Conservation (phyloP, 2,797 vertebrate genomes). For the Tenualosa ilisha region DNA sequence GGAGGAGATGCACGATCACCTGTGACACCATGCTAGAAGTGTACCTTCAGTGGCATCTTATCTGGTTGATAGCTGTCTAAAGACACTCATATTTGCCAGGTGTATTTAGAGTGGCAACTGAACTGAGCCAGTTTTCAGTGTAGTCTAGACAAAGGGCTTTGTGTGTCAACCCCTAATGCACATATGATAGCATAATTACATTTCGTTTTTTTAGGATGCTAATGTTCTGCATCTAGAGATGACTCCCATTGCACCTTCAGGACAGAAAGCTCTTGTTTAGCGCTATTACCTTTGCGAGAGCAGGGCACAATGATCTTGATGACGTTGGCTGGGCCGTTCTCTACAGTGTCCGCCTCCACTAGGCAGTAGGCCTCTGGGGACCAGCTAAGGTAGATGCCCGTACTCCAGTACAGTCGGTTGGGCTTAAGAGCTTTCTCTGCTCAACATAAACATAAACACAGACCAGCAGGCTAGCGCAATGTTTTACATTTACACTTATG, state of each 20-base stretch:
- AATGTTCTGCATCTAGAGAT: not conserved
- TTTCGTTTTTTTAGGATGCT: not conserved
- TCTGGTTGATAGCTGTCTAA: not conserved
- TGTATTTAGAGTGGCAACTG: not conserved
- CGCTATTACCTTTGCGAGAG: conserved; percentile 84
- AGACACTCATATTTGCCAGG: not conserved
- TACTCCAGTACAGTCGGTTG: conserved; percentile 92
- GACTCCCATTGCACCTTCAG: not conserved
- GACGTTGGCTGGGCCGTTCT: conserved; percentile 81
- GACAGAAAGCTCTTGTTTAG: not conserved
- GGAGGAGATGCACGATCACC: not conserved
- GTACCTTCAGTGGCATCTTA: no score
- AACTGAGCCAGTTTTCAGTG: no score
- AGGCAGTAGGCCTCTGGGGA: conserved; percentile 92
- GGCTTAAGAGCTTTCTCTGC: conserved; percentile 82
- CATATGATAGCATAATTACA: not conserved
- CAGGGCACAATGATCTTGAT: conserved; percentile 92
- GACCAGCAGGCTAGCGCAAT: not conserved
- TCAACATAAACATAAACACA: conserved; percentile 12
- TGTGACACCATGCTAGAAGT: not conserved
- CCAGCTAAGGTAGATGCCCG: conserved; percentile 93
- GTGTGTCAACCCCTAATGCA: not conserved
- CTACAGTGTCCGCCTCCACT: conserved; percentile 83
- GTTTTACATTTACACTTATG: no score
- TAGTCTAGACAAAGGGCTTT: no score